These are phyloP conservation scores for Micoletzkya japonica DNA, from an alignment of 2,888 invertebrate species.

Conservation along the genomic window DNA sequence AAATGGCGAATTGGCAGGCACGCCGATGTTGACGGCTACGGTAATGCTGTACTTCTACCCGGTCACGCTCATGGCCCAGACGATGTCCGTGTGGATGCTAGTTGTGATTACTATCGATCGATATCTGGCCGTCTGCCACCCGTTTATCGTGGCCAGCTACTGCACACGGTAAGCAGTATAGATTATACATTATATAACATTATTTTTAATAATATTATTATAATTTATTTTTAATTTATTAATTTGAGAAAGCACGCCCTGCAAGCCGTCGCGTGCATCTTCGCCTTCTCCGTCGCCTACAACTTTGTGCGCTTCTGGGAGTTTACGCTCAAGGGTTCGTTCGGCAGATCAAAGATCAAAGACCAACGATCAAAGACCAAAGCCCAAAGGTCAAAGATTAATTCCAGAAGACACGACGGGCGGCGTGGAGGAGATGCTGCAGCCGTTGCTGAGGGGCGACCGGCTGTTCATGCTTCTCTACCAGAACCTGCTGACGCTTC, in stretches of 20 bases:
- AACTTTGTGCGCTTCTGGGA: slow-evolving; percentile 62
- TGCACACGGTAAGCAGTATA: slow-evolving; percentile 48
- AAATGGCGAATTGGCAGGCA: slow-evolving; percentile 9
- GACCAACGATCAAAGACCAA: too few species aligned
- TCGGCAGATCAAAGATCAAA: background rate
- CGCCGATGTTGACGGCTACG: slow-evolving; percentile 41
- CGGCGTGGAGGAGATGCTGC: slow-evolving; percentile 16
- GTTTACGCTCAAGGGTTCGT: slow-evolving; percentile 37
- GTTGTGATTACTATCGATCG: slow-evolving; percentile 59
- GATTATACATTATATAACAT: background rate
- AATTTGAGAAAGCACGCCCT: slow-evolving; percentile 45
- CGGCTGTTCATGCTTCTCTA: slow-evolving; percentile 41
- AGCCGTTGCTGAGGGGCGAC: slow-evolving; percentile 23
- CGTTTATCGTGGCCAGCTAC: slow-evolving; percentile 55
- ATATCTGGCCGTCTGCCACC: slow-evolving; percentile 62
- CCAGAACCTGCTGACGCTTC: slow-evolving; percentile 53
- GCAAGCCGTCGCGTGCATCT: slow-evolving; percentile 46
- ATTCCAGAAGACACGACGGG: slow-evolving; percentile 11
- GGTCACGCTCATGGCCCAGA: slow-evolving; percentile 56
- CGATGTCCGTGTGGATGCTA: slow-evolving; percentile 50
- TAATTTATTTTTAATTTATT: background rate
- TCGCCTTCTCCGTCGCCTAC: slow-evolving; percentile 58
- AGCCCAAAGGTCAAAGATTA: too few species aligned
- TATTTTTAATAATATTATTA: background rate
- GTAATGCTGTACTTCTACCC: slow-evolving; percentile 59